Conservation (phyloP, 2,113 vertebrate genomes). For the Grallaria varia region DNA sequence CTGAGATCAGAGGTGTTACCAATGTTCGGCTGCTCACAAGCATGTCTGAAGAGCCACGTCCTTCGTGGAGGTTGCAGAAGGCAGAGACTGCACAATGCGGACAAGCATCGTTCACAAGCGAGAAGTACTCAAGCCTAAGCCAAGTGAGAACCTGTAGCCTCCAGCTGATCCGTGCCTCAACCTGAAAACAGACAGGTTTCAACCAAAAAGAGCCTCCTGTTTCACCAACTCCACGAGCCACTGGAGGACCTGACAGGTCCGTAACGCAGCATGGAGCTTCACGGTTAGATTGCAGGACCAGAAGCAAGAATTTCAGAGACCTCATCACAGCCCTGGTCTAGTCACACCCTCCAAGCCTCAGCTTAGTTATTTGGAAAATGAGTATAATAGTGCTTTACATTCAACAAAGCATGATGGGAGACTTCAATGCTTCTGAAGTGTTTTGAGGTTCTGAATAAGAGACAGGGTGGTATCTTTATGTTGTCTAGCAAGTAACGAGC, state of each 20-base stretch:
- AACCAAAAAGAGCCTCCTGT: not conserved
- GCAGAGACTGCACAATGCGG: not conserved
- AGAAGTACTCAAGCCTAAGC: not conserved
- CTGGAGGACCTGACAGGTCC: not conserved
- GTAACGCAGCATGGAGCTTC: fast-evolving
- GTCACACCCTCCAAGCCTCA: not conserved
- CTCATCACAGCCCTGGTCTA: not conserved
- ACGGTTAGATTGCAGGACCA: not conserved
- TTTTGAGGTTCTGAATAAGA: not conserved
- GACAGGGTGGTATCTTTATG: not conserved
- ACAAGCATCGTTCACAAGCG: not conserved
- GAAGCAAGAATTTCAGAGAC: not conserved
- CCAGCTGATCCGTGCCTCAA: not conserved
- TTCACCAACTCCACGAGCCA: not conserved
- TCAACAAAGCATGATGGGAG: not conserved
- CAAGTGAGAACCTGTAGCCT: not conserved
- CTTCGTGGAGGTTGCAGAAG: not conserved
- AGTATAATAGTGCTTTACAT: not conserved
- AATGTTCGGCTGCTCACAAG: not conserved
- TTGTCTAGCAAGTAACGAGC: not conserved
- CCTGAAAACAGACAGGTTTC: not conserved
- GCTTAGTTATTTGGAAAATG: not conserved
- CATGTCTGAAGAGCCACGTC: not conserved
- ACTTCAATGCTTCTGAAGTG: not conserved
- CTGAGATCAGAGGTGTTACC: not conserved